Evolutionary conservation across 2,797 vertebrate genomes (phyloP), one percentile per base, ranked within the genome.

Genomic region (Philypnodon macrostomus): DNA sequence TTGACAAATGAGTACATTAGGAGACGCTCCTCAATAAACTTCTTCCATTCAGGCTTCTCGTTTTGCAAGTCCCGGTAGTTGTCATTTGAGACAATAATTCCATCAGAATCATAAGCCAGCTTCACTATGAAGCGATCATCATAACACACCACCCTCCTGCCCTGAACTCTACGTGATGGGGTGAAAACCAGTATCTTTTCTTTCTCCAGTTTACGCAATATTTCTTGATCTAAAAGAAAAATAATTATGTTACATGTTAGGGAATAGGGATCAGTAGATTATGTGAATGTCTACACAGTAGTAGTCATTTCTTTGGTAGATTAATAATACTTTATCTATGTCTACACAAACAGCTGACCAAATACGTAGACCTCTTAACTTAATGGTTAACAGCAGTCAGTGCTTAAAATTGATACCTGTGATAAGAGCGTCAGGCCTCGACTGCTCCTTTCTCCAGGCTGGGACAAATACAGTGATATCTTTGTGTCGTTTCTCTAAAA

Each of bases 1-100:
- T 99, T 99, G 84, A 98, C 96, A 87, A 98, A 99, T 49, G 96
- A 98, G 87, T 98, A 98, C 96, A 98, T 99, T 13, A 99, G 89
- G 58, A 99, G 93, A 16, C 97, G 89, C 73, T 99, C 97, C 65
- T 99, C 96, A 51, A 99, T 98, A 81, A 98, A 99, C 82, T 97
- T 98, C 87, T 98, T 98, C 96, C 97, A 99, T 63, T 99, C 96
- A 6, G 95, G 95, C 69, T 98, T 98, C 81, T 99, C 96, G 3
- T 98, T 95, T 76, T 98, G 96, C 78, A 99, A 91, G 82, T 99
- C 96, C 49, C 97, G 85, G 79, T 99, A 98, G 89, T 99, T 99
- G 86, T 99, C 97, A 26, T 99, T 99, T 33, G 97, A 99, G 18
- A 99, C 97, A 69, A 98, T 98, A 86, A 98, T 97, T 84, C 97